Conservation (phyloP, 92 coral and sea anemone species). For the Palythoa grandiflora region DNA sequence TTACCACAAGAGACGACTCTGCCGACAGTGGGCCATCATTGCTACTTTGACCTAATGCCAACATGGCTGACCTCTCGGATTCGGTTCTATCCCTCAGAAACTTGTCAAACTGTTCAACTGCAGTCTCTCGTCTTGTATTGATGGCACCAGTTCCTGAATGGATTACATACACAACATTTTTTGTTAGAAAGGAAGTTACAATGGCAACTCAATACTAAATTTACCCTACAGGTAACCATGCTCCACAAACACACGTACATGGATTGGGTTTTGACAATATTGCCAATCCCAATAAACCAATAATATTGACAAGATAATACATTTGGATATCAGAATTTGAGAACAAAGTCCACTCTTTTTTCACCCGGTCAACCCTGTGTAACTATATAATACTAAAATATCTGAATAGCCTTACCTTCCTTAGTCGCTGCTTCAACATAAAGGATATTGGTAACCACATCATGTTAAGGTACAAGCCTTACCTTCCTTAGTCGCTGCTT, state of each 20-base stretch:
- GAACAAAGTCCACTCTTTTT: neutral
- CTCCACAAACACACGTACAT: too few species aligned
- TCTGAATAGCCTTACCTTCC: neutral
- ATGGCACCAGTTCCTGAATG: neutral
- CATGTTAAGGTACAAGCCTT: neutral
- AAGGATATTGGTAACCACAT: too few species aligned
- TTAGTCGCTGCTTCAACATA: too few species aligned
- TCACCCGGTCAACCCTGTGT: neutral
- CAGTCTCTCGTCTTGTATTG: slow-evolving; percentile 53
- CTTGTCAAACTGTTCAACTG: slow-evolving; percentile 83
- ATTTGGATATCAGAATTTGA: too few species aligned
- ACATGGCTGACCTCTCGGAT: slow-evolving; percentile 72
- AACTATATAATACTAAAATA: too few species aligned
- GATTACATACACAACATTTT: neutral
- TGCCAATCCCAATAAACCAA: neutral
- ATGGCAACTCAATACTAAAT: too few species aligned
- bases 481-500: neutral
- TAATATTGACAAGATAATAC: neutral
- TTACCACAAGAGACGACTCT: slow-evolving; percentile 12
- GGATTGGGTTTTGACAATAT: too few species aligned
- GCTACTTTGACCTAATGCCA: slow-evolving; percentile 48
- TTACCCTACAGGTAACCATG: too few species aligned
- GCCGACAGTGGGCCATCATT: slow-evolving; percentile 32
- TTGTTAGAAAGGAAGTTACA: neutral
- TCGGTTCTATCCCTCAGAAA: slow-evolving; percentile 80